phyloP scores from a whole-genome alignment of 1,140 invertebrate species.

The Bombus superbus region DNA sequence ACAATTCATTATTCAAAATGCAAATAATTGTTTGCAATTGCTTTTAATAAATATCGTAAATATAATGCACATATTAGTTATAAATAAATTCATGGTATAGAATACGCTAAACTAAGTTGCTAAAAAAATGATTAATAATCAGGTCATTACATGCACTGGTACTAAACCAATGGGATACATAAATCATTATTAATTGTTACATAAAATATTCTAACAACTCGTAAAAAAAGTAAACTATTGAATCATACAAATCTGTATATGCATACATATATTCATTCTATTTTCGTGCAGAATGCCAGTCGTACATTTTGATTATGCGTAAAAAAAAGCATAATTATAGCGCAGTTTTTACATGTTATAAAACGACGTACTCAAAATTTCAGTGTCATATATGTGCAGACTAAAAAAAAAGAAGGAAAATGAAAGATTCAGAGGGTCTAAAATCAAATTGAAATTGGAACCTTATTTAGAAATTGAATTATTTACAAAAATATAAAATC shows the following conservation, averaged over 20 bases:
- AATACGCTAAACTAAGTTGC: constrained; percentile 53
- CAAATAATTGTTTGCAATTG: constrained; percentile 65
- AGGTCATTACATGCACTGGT: constrained; percentile 65
- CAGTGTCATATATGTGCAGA: constrained; percentile 32
- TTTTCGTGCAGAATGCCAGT: constrained; percentile 59
- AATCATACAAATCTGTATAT: constrained; percentile 61
- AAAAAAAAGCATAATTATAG: constrained; percentile 56
- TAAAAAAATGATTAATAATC: constrained; percentile 63
- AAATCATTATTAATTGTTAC: constrained; percentile 55
- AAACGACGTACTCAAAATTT: constrained; percentile 33
- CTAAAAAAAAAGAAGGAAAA: constrained; percentile 7
- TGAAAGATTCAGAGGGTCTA: constrained; percentile 57
- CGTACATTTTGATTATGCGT: constrained; percentile 53
- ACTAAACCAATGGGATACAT: constrained; percentile 65
- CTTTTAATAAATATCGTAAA: constrained; percentile 77
- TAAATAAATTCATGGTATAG: constrained; percentile 72
- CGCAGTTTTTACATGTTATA: constrained; percentile 52
- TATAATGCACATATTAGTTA: constrained; percentile 73
- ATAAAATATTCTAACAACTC: constrained; percentile 53
- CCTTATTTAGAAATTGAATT: constrained; percentile 50
- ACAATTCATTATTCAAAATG: constrained; percentile 64
- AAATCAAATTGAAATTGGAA: constrained; percentile 61
- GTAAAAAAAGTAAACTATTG: constrained; percentile 57
- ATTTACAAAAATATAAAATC: constrained; percentile 68
- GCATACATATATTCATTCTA: constrained; percentile 50